A percentile compares a stretch with the other conserved stretches of the same genome.
phyloP scores from a whole-genome alignment of 2,797 vertebrate genomes.

The Argyrosomus regius region DNA sequence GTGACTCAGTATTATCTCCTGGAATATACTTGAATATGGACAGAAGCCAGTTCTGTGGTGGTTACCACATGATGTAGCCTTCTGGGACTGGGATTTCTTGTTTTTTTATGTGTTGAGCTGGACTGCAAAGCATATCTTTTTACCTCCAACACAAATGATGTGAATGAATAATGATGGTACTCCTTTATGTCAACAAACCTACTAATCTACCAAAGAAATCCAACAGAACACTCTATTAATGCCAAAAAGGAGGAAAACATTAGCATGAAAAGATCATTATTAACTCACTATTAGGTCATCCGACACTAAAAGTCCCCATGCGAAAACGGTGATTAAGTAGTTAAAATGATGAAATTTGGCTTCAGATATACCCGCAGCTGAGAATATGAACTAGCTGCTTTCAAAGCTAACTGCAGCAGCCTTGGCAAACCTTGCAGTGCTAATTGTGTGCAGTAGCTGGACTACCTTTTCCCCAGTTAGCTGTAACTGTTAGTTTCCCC shows the following conservation, averaged over 20 bases:
- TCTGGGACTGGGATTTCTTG: slow-evolving; percentile 37
- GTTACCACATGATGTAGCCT: slow-evolving; percentile 27
- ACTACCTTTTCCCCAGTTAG: slow-evolving; percentile 71
- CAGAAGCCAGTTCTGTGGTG: slow-evolving; percentile 35
- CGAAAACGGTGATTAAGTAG: slow-evolving; percentile 22
- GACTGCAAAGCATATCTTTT: slow-evolving; percentile 49
- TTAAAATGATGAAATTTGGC: slow-evolving; percentile 5
- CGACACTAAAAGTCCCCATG: neutral
- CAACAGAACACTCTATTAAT: neutral
- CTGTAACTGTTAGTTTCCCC: slow-evolving; percentile 68
- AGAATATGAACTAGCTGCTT: slow-evolving; percentile 33
- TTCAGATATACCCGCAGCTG: neutral
- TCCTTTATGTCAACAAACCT: neutral
- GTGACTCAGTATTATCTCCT: slow-evolving; percentile 79
- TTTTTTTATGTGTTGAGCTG: slow-evolving; percentile 47
- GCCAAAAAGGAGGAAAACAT: slow-evolving; percentile 17
- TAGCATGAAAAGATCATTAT: slow-evolving; percentile 9
- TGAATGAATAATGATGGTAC: slow-evolving; percentile 25
- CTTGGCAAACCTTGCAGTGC: slow-evolving; percentile 45
- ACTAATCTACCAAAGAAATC: slow-evolving; percentile 3
- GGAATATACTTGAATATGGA: slow-evolving; percentile 86
- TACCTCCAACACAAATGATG: slow-evolving; percentile 27
- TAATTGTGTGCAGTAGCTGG: slow-evolving; percentile 71
- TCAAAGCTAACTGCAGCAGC: slow-evolving; percentile 28
- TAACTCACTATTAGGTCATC: neutral